Conservation (phyloP, 1,140 invertebrate species). For the Dermatophagoides farinae region DNA sequence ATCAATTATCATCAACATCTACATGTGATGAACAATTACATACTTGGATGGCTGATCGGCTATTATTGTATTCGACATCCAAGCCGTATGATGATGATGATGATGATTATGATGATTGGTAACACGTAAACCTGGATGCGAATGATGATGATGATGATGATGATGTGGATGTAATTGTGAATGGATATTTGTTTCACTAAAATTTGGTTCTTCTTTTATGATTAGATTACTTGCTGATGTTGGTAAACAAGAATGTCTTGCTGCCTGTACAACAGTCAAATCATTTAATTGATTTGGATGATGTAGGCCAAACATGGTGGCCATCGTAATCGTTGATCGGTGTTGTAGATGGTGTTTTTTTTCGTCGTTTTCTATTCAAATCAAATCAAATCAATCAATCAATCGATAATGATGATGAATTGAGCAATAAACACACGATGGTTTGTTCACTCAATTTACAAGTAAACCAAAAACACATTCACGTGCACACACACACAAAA, state of each 20-base stretch:
- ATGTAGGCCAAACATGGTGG: conserved; percentile 3
- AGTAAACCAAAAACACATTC: too few relatives aligned
- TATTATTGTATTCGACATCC: neutral
- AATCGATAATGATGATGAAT: neutral
- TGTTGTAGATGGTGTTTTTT: neutral
- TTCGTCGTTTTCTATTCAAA: too few relatives aligned
- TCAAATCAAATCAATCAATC: neutral
- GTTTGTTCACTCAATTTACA: too few relatives aligned
- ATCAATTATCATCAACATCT: neutral
- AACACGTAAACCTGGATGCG: neutral
- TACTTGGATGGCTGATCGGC: conserved; percentile 1
- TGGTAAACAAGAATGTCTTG: neutral
- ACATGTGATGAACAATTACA: too few relatives aligned
- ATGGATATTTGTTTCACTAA: neutral
- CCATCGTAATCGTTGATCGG: neutral
- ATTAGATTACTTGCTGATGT: neutral
- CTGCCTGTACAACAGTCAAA: neutral
- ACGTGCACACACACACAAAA: too few relatives aligned
- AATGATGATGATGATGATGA: neutral
- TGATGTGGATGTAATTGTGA: conserved; percentile 5
- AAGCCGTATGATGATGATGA: conserved; percentile 15
- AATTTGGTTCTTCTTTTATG: conserved; percentile 2
- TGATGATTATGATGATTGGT: too few relatives aligned
- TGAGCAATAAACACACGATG: neutral
- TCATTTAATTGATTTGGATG: neutral